Evolutionary conservation across 1,140 invertebrate species (phyloP).

Genomic region (Diploscapter pachys): DNA sequence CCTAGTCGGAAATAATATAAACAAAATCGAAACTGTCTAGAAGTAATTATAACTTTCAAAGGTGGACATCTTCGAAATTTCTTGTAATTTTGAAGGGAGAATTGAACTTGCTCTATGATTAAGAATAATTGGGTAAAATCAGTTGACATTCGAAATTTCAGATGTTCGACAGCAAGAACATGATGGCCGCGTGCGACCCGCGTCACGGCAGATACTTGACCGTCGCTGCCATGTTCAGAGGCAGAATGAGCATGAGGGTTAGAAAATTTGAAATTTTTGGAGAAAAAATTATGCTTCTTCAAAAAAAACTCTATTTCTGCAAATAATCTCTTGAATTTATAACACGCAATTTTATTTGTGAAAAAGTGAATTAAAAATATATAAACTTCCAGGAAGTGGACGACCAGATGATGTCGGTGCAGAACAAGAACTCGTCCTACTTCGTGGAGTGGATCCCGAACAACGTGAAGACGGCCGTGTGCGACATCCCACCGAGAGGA

Average conservation of each 20-base stretch:
- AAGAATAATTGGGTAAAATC: constrained; percentile 5
- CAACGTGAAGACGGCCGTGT: constrained; percentile 71
- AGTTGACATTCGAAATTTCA: constrained; percentile 79
- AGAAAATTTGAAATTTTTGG: constrained; percentile 67
- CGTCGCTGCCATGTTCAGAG: constrained; percentile 87
- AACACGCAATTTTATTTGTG: background rate
- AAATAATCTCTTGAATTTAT: background rate
- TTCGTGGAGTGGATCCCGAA: constrained; percentile 73
- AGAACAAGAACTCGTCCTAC: constrained; percentile 69
- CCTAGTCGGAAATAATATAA: too few relatives aligned
- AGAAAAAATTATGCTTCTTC: constrained; percentile 69
- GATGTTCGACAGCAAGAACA: constrained; percentile 74
- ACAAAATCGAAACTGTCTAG: too few relatives aligned
- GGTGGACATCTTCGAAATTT: too few relatives aligned
- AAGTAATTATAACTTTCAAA: too few relatives aligned
- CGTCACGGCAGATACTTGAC: constrained; percentile 86
- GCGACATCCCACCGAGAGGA: constrained; percentile 66
- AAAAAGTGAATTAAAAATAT: background rate
- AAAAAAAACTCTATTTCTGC: background rate
- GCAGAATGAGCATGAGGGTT: constrained; percentile 73
- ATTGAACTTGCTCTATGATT: too few relatives aligned
- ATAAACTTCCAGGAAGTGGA: constrained; percentile 68
- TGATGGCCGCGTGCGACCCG: constrained; percentile 88
- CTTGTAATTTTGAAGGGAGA: too few relatives aligned
- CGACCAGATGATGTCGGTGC: constrained; percentile 68